Base-by-base conservation (phyloP, 2,888 invertebrate species). In the Neoitamus cyanurus region DNA sequence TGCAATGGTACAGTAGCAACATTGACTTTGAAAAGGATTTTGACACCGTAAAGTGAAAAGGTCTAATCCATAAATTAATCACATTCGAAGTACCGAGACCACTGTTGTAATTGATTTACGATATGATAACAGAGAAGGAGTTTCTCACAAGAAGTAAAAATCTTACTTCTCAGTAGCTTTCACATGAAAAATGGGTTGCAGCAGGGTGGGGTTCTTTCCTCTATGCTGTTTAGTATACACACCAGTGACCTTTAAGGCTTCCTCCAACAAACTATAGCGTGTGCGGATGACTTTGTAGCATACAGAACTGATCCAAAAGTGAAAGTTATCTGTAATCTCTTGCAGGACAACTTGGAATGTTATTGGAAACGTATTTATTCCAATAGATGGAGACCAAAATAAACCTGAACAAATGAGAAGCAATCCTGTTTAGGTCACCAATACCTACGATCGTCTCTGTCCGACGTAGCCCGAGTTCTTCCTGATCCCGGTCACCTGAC, bases 21-120 rank as follows among this genome's bases (percentile, higher is more conserved):
- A 28, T n/a, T 84, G 77, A 84, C 20, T 28, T 77, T 13, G 84
- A 84, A 36, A 84, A 84, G 36, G 84, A 75, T 11, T 84, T 77
- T 25, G 84, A 78, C 20, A 84, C 68, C 1, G 34, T 75, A 9
- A 69, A 77, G 78, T 30, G 42, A 31, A 42, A 84, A 11, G 84
- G 84, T 3, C 34, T 77, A 1, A 2, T 78, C 13, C 30, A 28
- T 5, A 78, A 78, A 69, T n/a, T 84, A n/a, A n/a, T n/a, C n/a
- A 30, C 68, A 48, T 46, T 9, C 28, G 31, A 11, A 28, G 13
- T 75, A 6, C 15, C 34, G 4, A 11, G 15, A 1, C 48, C 73
- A 3, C 6, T 73, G n/a, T 9, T 73, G 9, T 30, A 30, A 3
- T 36, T 42, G 6, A 75, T 75, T 13, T 25, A 75, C n/a, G 20